A percentile compares a stretch with the other conserved stretches of the same genome.
Evolutionary conservation across 2,888 invertebrate genomes (phyloP).

Genomic region (Apamea anceps): DNA sequence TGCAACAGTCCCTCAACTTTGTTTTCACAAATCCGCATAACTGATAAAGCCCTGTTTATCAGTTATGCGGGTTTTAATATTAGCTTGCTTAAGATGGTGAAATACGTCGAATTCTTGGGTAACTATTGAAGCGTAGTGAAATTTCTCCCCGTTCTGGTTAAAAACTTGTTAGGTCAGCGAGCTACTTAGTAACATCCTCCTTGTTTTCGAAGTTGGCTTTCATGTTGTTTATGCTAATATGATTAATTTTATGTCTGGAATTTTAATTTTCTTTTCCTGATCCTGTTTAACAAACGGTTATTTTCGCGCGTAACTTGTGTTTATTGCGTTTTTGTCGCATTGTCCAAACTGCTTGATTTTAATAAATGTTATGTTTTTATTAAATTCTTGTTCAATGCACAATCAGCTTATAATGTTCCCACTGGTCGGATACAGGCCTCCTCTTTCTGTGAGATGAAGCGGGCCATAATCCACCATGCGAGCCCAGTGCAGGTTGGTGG

Average conservation of each 20-base stretch:
- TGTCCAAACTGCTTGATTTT: not conserved
- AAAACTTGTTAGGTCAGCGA: conserved; percentile 33
- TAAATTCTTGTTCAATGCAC: not conserved
- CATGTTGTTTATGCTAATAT: conserved; percentile 31
- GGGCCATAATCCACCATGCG: not conserved
- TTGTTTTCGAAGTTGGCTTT: conserved; percentile 17
- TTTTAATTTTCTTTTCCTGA: conserved; percentile 6
- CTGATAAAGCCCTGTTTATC: not conserved
- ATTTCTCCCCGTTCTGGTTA: conserved; percentile 26
- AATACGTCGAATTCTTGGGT: conserved; percentile 35
- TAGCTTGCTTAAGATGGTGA: conserved; percentile 21
- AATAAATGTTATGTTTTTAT: conserved; percentile 2
- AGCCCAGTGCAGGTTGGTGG: not conserved
- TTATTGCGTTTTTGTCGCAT: not conserved
- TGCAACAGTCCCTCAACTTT: not conserved
- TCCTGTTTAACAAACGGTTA: not conserved
- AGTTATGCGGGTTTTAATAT: conserved; percentile 45
- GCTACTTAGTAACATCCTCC: conserved; percentile 16
- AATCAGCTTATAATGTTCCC: not conserved
- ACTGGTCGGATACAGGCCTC: not conserved
- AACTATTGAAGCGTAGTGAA: conserved; percentile 44
- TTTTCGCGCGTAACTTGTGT: not conserved
- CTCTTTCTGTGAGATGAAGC: not conserved
- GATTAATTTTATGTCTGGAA: conserved; percentile 26
- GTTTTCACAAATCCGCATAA: not conserved